Evolutionary conservation across 1,140 invertebrate species (phyloP).

Genomic region (Bemisia tabaci): DNA sequence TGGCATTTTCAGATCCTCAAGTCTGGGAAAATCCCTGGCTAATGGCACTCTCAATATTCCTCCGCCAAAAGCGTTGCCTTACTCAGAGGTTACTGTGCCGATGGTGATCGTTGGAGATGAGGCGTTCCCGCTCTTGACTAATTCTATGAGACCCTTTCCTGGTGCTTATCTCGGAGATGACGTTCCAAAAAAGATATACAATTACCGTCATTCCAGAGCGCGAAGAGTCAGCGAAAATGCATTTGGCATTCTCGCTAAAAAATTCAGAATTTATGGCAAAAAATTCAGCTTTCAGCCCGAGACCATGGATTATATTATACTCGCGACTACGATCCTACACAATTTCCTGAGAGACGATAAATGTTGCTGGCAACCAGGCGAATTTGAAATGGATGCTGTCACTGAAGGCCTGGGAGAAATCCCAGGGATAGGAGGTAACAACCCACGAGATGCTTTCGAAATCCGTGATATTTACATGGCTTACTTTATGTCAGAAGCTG

Average conservation of each 20-base stretch:
- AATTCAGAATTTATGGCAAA: neutral
- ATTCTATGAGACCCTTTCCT: conserved; percentile 23
- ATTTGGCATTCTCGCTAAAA: conserved; percentile 26
- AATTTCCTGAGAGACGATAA: conserved; percentile 3
- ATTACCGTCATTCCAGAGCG: conserved; percentile 24
- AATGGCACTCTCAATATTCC: conserved; percentile 26
- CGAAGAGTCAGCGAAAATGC: conserved; percentile 33
- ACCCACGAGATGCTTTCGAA: conserved; percentile 1
- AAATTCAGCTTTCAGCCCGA: conserved; percentile 1
- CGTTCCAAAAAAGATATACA: conserved; percentile 7
- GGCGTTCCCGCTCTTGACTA: conserved; percentile 26
- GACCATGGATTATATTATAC: neutral
- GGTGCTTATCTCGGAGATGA: conserved; percentile 18
- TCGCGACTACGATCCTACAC: too few species aligned
- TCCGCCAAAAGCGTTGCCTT: conserved; percentile 19
- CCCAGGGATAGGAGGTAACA: conserved; percentile 1
- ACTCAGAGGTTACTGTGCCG: conserved; percentile 21
- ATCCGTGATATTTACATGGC: conserved; percentile 11
- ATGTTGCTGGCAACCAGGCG: too few species aligned
- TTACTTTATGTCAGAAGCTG: conserved; percentile 7
- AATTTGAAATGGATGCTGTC: too few species aligned
- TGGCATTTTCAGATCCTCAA: conserved; percentile 25
- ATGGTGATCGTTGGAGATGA: conserved; percentile 32
- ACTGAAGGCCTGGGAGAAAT: neutral
- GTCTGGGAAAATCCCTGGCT: conserved; percentile 25